These are phyloP conservation scores for Stomorhina lunata DNA, from an alignment of 2,888 invertebrate species.

Conservation along the genomic window DNA sequence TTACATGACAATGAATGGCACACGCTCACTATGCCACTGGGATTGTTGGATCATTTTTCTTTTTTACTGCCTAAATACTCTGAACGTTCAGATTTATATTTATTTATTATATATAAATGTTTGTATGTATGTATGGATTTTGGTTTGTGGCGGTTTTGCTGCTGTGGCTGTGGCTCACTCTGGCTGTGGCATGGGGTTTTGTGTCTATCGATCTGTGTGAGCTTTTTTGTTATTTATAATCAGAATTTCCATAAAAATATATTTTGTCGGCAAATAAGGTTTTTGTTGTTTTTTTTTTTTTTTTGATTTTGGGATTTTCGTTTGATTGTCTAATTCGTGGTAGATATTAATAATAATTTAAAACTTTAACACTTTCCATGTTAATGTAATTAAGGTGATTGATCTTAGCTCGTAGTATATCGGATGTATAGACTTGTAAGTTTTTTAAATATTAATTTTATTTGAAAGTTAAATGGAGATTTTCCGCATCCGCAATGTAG, in stretches of 20 bases:
- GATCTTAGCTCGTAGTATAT: not conserved
- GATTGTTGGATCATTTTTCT: constrained; percentile 66
- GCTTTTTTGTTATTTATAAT: constrained; percentile 38
- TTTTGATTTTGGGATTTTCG: constrained; percentile 25
- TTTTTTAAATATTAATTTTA: not conserved
- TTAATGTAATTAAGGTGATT: constrained; percentile 53
- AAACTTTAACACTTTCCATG: constrained; percentile 56
- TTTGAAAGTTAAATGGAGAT: not conserved
- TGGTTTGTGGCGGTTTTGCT: too few relatives aligned
- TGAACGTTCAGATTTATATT: not conserved
- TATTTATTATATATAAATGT: not conserved
- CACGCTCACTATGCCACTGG: constrained; percentile 78
- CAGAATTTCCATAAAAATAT: constrained; percentile 60
- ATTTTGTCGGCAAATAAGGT: constrained; percentile 42
- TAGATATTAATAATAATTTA: constrained; percentile 49
- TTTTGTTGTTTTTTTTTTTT: constrained; percentile 17
- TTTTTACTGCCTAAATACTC: not conserved
- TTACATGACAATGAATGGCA: constrained; percentile 79
- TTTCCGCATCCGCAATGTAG: constrained; percentile 18
- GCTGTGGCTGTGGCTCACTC: too few relatives aligned
- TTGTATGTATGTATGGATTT: not conserved
- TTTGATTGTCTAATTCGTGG: constrained; percentile 50
- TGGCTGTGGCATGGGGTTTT: constrained; percentile 1
- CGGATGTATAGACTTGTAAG: not conserved
- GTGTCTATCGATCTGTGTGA: too few relatives aligned